Percentiles rank a stretch among this genome's conserved stretches.
phyloP scores from a whole-genome alignment of 2,797 vertebrate genomes.

The Acanthurus lineatus region DNA sequence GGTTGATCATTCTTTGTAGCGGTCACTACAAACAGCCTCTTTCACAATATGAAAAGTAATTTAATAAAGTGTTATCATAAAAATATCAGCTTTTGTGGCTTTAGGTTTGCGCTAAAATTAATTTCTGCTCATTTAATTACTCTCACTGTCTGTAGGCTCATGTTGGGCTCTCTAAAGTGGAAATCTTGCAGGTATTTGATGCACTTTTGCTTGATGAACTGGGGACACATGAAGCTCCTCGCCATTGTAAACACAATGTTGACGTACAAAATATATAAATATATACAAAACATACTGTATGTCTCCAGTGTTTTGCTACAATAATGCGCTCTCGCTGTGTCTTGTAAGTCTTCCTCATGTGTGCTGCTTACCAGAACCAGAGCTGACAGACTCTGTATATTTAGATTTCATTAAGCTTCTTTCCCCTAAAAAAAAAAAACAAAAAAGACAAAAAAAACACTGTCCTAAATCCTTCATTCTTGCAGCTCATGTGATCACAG shows the following conservation, averaged over 20 bases:
- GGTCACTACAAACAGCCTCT: background rate
- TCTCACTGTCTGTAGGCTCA: background rate
- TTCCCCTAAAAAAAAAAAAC: background rate
- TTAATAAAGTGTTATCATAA: background rate
- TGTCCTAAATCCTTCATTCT: slow-evolving; percentile 14
- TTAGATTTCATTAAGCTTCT: slow-evolving; percentile 6
- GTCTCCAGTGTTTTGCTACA: slow-evolving; percentile 70
- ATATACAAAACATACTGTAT: slow-evolving; percentile 68
- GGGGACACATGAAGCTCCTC: slow-evolving; percentile 47
- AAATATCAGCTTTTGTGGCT: slow-evolving; percentile 39
- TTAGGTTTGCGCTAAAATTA: slow-evolving; percentile 9
- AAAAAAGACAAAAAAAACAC: background rate
- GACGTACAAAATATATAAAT: slow-evolving; percentile 72
- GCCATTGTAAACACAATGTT: slow-evolving; percentile 72
- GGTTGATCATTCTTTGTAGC: background rate
- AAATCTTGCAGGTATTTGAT: slow-evolving; percentile 26
- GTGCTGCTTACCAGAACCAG: slow-evolving; percentile 17
- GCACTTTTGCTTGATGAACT: slow-evolving; percentile 19
- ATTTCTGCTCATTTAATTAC: background rate
- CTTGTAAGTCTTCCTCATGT: slow-evolving; percentile 7
- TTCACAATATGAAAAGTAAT: background rate
- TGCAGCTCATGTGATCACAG: slow-evolving; percentile 13
- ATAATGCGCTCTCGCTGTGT: slow-evolving; percentile 13
- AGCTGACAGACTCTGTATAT: background rate
- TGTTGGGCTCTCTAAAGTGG: slow-evolving; percentile 24